Evolutionary conservation across 2,113 vertebrate genomes (phyloP).

Genomic region (Centrocercus urophasianus): DNA sequence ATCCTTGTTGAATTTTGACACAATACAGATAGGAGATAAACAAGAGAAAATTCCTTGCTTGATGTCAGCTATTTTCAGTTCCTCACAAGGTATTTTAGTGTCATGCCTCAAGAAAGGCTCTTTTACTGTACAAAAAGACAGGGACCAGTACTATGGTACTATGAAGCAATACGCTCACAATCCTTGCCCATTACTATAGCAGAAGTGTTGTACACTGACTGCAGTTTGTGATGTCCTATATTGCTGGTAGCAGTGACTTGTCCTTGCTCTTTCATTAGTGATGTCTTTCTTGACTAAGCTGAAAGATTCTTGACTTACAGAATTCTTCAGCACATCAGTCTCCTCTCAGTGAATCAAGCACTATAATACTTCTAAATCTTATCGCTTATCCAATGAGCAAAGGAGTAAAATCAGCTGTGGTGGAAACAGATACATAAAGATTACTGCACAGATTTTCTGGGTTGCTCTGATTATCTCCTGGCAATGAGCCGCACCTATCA

Average conservation of each 20-base stretch:
- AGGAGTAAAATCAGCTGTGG: background rate
- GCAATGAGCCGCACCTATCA: background rate
- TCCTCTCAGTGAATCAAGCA: slow-evolving; percentile 41
- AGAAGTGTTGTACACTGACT: background rate
- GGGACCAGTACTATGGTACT: no score
- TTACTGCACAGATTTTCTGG: background rate
- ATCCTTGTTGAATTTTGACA: background rate
- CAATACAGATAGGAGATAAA: background rate
- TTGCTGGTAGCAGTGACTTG: background rate
- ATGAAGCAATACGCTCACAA: background rate
- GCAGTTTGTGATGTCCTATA: background rate
- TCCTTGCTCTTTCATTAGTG: slow-evolving; percentile 50
- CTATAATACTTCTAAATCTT: slow-evolving; percentile 13
- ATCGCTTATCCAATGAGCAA: background rate
- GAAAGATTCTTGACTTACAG: slow-evolving; percentile 24
- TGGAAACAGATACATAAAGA: slow-evolving; percentile 7
- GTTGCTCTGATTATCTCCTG: slow-evolving; percentile 13
- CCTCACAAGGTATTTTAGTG: background rate
- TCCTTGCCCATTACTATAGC: background rate
- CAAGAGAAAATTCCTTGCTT: background rate
- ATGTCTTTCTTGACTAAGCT: background rate
- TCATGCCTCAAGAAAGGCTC: background rate
- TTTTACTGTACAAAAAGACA: background rate
- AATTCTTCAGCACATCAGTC: slow-evolving; percentile 29
- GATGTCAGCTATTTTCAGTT: background rate